Conservation (phyloP, 2,888 invertebrate genomes). For the Nebria salina region DNA sequence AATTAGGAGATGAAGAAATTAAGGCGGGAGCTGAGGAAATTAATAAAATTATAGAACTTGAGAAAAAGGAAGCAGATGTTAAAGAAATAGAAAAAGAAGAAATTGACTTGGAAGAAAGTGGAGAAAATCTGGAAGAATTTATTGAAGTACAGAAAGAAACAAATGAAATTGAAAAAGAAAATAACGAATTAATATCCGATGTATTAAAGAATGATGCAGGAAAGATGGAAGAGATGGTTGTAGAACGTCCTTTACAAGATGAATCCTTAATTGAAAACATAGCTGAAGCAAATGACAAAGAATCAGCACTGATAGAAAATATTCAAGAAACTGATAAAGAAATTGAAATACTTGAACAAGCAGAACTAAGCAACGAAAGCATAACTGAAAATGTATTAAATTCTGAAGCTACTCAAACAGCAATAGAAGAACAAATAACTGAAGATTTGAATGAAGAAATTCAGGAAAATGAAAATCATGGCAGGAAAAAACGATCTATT, state of each 20-base stretch:
- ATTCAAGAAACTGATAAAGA: neutral
- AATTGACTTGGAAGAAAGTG: neutral
- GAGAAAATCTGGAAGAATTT: neutral
- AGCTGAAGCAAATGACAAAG: neutral
- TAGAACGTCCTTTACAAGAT: neutral
- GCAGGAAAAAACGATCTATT: neutral
- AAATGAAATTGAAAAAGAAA: conserved; percentile 3
- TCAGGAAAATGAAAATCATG: conserved; percentile 7
- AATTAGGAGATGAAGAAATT: neutral
- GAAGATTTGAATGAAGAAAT: neutral
- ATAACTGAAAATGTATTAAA: neutral
- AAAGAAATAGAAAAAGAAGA: conserved; percentile 2
- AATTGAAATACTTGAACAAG: conserved; percentile 2
- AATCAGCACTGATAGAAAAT: neutral
- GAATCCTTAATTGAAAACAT: neutral
- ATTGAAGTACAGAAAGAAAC: neutral
- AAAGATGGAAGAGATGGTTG: neutral
- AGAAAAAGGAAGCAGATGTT: conserved; percentile 25
- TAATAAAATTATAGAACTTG: conserved; percentile 1
- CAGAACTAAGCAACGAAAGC: neutral
- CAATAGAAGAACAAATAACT: neutral
- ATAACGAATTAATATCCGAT: neutral
- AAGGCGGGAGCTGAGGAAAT: conserved; percentile 9
- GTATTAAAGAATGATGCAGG: neutral
- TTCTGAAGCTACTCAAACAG: neutral